phyloP scores from a whole-genome alignment of 2,888 invertebrate genomes.

The Tromatobia lineatoria region DNA sequence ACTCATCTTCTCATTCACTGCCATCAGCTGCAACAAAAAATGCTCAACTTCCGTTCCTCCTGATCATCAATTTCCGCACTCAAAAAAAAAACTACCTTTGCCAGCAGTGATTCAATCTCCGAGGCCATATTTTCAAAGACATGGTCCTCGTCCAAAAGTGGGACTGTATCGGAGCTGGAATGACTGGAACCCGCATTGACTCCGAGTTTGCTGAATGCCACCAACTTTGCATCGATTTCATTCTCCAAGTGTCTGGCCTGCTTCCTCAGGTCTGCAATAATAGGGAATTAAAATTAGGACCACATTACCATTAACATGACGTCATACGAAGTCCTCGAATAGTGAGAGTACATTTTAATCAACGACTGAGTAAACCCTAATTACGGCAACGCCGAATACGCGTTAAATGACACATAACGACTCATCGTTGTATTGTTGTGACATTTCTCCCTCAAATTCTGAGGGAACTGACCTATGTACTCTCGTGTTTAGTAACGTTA shows the following conservation, averaged over 20 bases:
- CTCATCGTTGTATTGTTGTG: background rate
- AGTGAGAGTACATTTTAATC: background rate
- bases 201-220: conserved; percentile 97
- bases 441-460: conserved; percentile 23
- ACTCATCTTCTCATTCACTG: conserved; percentile 94
- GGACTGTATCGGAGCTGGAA: conserved; percentile 89
- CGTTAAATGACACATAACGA: background rate
- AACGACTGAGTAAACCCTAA: background rate
- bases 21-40: conserved; percentile 87
- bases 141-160: conserved; percentile 94
- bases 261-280: conserved; percentile 92
- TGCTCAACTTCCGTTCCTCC: background rate
- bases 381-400: background rate
- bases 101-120: conserved; percentile 95
- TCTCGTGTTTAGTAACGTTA: conserved; percentile 33
- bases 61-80: background rate
- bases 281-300: background rate
- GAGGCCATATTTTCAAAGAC: conserved; percentile 97
- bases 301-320: background rate
- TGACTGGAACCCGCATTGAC: conserved; percentile 84
- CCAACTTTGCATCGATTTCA: conserved; percentile 98
- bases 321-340: background rate
- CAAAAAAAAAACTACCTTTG: conserved; percentile 87
- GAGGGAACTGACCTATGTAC: background rate
- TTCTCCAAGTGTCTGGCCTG: conserved; percentile 97